A percentile compares a stretch with the other conserved stretches of the same genome.
Evolutionary conservation across 2,888 invertebrate genomes (phyloP).

Genomic region (Agrochola circellaris): DNA sequence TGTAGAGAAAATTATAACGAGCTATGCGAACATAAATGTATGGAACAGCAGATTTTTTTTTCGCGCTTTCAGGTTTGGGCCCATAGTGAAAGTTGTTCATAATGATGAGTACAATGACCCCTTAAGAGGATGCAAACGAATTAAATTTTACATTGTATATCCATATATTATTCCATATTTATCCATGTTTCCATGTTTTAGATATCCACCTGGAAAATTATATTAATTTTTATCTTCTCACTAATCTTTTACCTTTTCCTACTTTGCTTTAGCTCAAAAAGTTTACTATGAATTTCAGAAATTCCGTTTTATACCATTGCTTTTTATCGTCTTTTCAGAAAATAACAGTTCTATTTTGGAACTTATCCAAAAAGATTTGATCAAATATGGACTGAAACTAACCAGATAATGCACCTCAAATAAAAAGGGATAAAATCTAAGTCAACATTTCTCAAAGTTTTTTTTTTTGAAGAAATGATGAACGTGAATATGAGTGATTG

Average conservation of each 20-base stretch:
- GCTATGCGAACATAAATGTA: no score
- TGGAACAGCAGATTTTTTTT: no score
- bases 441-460: slow-evolving; percentile 10
- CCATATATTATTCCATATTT: background rate
- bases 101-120: no score
- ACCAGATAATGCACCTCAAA: slow-evolving; percentile 41
- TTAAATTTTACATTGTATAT: no score
- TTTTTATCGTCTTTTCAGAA: slow-evolving; percentile 30
- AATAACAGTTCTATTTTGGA: slow-evolving; percentile 50
- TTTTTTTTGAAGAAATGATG: background rate
- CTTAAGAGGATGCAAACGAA: no score
- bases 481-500: background rate
- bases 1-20: no score
- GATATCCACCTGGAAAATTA: background rate
- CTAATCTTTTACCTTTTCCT: background rate
- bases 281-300: background rate
- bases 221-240: background rate
- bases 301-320: slow-evolving; percentile 14
- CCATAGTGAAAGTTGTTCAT: no score
- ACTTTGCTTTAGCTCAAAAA: background rate
- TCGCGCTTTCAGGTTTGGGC: no score
- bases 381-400: slow-evolving; percentile 51
- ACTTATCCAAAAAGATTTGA: slow-evolving; percentile 55
- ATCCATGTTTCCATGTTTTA: no score
- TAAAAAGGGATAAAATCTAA: slow-evolving; percentile 36